Conservation (phyloP, 2,888 invertebrate genomes). For the Bellardia pandia region DNA sequence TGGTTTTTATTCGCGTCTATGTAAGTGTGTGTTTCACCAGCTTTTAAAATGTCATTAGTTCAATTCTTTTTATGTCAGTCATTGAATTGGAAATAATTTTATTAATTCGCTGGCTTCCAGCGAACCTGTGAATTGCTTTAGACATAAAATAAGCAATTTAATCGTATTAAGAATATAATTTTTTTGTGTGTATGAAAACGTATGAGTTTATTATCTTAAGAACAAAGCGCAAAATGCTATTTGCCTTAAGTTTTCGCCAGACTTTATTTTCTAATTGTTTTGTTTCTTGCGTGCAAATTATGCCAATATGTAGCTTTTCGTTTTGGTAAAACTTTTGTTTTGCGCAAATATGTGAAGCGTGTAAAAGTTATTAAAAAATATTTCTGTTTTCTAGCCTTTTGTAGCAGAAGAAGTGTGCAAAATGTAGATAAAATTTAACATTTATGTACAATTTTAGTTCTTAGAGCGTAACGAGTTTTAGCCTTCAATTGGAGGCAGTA, state of each 20-base stretch:
- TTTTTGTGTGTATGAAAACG: conserved; percentile 2
- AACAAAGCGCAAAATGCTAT: conserved; percentile 29
- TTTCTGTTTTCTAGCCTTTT: conserved; percentile 45
- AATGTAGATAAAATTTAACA: conserved; percentile 54
- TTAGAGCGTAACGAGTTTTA: conserved; percentile 8
- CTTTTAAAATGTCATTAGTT: conserved; percentile 74
- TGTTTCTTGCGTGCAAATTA: conserved; percentile 7
- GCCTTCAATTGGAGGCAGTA: neutral
- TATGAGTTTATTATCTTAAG: neutral
- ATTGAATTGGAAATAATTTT: conserved; percentile 82
- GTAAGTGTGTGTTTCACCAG: neutral
- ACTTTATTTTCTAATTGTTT: conserved; percentile 37
- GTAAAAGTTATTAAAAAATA: conserved; percentile 46
- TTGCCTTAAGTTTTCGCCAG: conserved; percentile 21
- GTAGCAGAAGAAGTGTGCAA: conserved; percentile 44
- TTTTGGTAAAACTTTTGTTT: conserved; percentile 49
- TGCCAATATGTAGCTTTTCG: conserved; percentile 15
- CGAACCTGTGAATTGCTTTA: conserved; percentile 18
- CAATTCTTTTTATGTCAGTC: conserved; percentile 77
- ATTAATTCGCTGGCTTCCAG: conserved; percentile 75
- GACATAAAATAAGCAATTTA: conserved; percentile 53
- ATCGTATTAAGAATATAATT: conserved; percentile 52
- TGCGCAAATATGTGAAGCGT: conserved; percentile 47
- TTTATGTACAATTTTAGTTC: conserved; percentile 1
- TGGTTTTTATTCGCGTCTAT: neutral